Evolutionary conservation across 2,888 invertebrate species (phyloP), one percentile per base, ranked within the genome.

Genomic region (Drosophila prolongata): DNA sequence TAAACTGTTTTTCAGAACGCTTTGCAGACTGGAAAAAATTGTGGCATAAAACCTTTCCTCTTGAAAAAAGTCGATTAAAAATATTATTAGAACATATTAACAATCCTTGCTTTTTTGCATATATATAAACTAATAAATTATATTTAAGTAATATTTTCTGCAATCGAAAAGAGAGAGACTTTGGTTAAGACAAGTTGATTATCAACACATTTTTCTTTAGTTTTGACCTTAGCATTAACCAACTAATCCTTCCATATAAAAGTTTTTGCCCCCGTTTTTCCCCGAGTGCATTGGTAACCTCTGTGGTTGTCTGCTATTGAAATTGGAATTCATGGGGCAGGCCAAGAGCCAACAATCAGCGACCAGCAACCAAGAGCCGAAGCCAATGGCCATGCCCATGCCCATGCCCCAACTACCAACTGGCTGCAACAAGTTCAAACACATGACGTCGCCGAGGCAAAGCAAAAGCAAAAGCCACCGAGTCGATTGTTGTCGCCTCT

Each of bases 1-100:
- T 90, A 90, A 89, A 88, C 73, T 76, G 79, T 58, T 50, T 62
- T 59, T 56, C 49, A 35, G 59, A 50, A 54, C 58, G 76, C 54
- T 70, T 62, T 11, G 6, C 3, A 11, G 44, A 52, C 44, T 65
- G 9, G 0, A 5, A n/a, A 6, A 37, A 40, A 40, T 38, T 50
- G 13, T 13, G 19, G 2, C 19, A 5, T 19, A 11, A 5, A 19
- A 14, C 11, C 42, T 16, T 16, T 42, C 24, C 3, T 24, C 4
- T 4, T 24, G 24, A 4, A 3, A 24, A 24, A 24, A 4, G 4
- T 24, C 0, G 24, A 24, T 24, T 24, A 24, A 0, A 24, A 24
- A 24, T 24, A 24, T 24, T 24, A 24, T 24, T 24, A n/a, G n/a
- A n/a, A n/a, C n/a, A n/a, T n/a, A n/a, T n/a, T n/a, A n/a, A n/a